Conservation (phyloP, 2,113 vertebrate genomes). For the Meles meles region DNA sequence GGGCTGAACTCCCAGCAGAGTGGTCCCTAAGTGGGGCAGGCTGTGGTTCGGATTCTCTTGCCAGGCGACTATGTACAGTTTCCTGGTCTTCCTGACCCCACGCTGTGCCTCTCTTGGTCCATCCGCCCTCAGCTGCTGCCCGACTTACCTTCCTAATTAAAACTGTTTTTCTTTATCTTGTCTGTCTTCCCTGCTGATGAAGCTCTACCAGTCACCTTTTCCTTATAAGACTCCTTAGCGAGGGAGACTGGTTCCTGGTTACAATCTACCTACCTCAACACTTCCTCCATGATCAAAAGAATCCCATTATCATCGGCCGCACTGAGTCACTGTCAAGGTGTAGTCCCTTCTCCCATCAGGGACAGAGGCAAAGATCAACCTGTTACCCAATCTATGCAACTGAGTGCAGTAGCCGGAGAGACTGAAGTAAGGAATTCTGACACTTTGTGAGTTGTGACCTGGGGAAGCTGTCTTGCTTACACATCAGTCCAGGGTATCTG, state of each 20-base stretch:
- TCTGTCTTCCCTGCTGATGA: not conserved
- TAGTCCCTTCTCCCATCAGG: not conserved
- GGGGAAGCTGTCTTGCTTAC: not conserved
- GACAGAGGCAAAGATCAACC: not conserved
- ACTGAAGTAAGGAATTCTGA: not conserved
- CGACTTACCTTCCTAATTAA: not conserved
- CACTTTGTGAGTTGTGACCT: not conserved
- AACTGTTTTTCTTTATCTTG: not conserved
- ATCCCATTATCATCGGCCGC: not conserved
- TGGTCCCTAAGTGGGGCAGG: not conserved
- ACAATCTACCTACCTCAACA: not conserved
- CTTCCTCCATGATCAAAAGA: not conserved
- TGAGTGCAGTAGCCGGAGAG: not conserved
- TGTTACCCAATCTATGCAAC: fast-evolving
- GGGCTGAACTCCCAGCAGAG: not conserved
- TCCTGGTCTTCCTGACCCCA: not conserved
- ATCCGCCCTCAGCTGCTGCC: not conserved
- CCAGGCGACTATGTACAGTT: not conserved
- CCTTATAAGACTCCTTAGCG: not conserved
- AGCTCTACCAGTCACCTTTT: not conserved
- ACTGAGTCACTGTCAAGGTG: not conserved
- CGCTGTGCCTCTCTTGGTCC: not conserved
- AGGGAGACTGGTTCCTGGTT: not conserved
- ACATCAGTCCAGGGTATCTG: not conserved
- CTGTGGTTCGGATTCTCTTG: not conserved